These are phyloP conservation scores for Clanis bilineata DNA, from an alignment of 2,888 invertebrate genomes.

Conservation along the genomic window DNA sequence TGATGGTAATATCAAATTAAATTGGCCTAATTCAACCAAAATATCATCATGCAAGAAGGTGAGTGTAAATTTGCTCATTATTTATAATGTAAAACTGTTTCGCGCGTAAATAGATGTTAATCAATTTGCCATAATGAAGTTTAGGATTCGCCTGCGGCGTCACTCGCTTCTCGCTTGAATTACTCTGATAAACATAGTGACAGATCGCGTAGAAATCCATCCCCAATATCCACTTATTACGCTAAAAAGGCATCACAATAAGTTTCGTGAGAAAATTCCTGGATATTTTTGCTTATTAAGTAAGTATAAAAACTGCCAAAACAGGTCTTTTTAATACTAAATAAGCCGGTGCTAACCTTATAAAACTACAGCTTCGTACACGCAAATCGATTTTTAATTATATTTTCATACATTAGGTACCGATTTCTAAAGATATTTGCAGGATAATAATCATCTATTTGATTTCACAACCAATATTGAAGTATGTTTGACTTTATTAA, in stretches of 20 bases:
- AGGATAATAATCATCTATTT: too few species aligned
- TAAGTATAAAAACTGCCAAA: neutral
- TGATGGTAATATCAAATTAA: neutral
- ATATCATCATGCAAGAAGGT: constrained; percentile 6
- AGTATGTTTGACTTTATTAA: too few species aligned
- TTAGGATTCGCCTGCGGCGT: neutral
- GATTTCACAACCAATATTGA: too few species aligned
- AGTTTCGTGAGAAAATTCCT: neutral
- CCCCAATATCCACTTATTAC: neutral
- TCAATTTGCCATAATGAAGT: constrained; percentile 8
- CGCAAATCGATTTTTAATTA: neutral
- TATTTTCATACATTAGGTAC: neutral
- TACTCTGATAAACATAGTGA: neutral
- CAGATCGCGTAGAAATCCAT: neutral
- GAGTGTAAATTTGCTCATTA: neutral
- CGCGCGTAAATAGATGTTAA: constrained; percentile 6
- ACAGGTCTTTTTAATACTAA: neutral
- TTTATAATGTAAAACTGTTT: neutral
- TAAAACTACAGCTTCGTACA: neutral
- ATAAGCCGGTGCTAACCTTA: neutral
- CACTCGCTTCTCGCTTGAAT: neutral
- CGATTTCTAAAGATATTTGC: neutral
- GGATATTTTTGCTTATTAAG: neutral
- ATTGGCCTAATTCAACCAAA: neutral
- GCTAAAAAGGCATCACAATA: neutral